phyloP scores from a whole-genome alignment of 2,888 invertebrate species.

The Plagodis pulveraria region DNA sequence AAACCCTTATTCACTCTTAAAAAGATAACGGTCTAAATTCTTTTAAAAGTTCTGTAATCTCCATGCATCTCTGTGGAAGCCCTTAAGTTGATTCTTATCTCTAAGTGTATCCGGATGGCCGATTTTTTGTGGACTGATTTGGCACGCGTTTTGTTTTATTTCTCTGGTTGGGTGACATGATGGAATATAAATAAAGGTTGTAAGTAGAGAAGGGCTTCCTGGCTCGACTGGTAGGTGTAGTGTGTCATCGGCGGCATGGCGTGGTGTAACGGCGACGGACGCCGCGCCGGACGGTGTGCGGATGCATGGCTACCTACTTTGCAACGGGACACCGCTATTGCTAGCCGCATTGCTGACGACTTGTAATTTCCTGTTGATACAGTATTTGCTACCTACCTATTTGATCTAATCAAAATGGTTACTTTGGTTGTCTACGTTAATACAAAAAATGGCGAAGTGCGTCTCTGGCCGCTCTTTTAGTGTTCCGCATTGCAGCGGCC shows the following conservation, averaged over 20 bases:
- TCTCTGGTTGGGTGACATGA: slow-evolving; percentile 28
- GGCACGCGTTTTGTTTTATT: slow-evolving; percentile 65
- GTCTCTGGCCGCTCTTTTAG: too few species aligned
- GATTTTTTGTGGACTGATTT: slow-evolving; percentile 55
- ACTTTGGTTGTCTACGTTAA: not conserved
- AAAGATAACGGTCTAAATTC: slow-evolving; percentile 48
- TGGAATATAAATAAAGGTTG: slow-evolving; percentile 37
- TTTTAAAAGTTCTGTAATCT: slow-evolving; percentile 45
- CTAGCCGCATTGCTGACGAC: slow-evolving; percentile 53
- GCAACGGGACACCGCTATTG: slow-evolving; percentile 67
- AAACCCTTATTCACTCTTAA: slow-evolving; percentile 43
- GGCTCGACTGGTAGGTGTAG: slow-evolving; percentile 49
- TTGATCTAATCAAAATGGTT: slow-evolving; percentile 24
- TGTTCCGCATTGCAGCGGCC: too few species aligned
- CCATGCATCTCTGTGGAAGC: slow-evolving; percentile 51
- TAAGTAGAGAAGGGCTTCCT: slow-evolving; percentile 61
- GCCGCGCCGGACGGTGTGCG: slow-evolving; percentile 22
- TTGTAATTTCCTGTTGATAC: slow-evolving; percentile 61
- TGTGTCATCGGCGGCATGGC: slow-evolving; percentile 40
- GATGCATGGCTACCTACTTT: slow-evolving; percentile 41
- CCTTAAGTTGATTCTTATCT: slow-evolving; percentile 61
- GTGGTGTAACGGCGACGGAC: slow-evolving; percentile 33
- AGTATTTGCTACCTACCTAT: slow-evolving; percentile 33
- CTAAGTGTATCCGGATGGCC: slow-evolving; percentile 52
- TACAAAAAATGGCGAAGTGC: too few species aligned